Base-by-base conservation (phyloP, 2,888 invertebrate species). In the Papilio protenor region DNA sequence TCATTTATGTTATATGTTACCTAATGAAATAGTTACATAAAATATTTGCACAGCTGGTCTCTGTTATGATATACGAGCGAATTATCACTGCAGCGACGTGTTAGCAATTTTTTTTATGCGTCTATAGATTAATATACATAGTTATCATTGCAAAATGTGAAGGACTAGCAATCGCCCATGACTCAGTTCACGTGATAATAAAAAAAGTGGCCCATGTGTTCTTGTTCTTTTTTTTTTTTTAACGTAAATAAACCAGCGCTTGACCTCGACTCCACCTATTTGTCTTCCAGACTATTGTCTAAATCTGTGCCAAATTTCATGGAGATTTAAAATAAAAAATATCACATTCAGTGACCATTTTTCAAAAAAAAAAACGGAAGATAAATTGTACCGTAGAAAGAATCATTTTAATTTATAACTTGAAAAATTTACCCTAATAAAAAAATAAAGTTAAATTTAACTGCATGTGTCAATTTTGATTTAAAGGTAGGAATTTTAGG, bases 31-130 rank as follows among this genome's bases (percentile, higher is more conserved):
- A 82, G 85, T 87, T 88, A 86, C 84, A 84, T 85, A 86, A 87
- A 84, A 82, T 84, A 86, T 88, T 88, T 86, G 85, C 85, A 80
- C 82, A 86, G 83, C 81, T 83, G 82, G 82, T 79, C 78, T 64
- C 69, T 72, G 70, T 76, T 77, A 78, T 79, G 70, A 79, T 77
- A 77, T 76, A 77, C 74, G 70, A 59, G 49, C 71, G 57, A 78
- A 78, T 74, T 59, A 75, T 75, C 49, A 70, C 27, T 45, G 23
- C 77, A n/a, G 23, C 16, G 33, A 71, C 70, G 73, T 72, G 55
- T 73, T 45, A 23, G 45, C 21, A 61, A 59, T 59, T 73, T 52
- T 27, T 55, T 55, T 72, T 72, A 27, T 72, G 18, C n/a, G 18
- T 16, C 66, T 45, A 5, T 45, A 33, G 66, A 21, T 69, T 45